A percentile compares a stretch with the other conserved stretches of the same genome.
Conservation (phyloP, 2,888 invertebrate genomes). For the Drymonia ruficornis region DNA sequence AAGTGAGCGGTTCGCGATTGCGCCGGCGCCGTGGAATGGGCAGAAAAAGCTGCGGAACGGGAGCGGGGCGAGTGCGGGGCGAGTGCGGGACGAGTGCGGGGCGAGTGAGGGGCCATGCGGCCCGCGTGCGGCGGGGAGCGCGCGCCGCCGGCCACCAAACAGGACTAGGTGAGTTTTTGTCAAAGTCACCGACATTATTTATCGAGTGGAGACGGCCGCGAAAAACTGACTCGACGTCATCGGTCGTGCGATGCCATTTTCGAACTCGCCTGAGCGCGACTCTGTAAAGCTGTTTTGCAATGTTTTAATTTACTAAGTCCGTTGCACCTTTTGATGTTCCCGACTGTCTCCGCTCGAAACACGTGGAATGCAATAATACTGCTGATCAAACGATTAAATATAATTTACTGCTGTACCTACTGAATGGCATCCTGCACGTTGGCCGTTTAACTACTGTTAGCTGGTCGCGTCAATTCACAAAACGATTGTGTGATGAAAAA, state of each 20-base stretch:
- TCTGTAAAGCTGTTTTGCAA: constrained; percentile 74
- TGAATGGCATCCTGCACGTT: constrained; percentile 36
- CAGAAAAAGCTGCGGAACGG: constrained; percentile 71
- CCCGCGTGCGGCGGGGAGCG: constrained; percentile 56
- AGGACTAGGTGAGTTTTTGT: constrained; percentile 84
- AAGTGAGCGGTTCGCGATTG: constrained; percentile 74
- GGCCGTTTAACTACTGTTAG: constrained; percentile 29
- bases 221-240: constrained; percentile 81
- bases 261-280: constrained; percentile 74
- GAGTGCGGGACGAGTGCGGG: constrained; percentile 33
- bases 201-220: constrained; percentile 84
- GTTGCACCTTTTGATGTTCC: constrained; percentile 66
- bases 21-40: constrained; percentile 77
- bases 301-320: constrained; percentile 77
- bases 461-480: constrained; percentile 19
- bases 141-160: constrained; percentile 80
- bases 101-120: constrained; percentile 40
- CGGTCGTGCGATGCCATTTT: constrained; percentile 77
- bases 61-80: constrained; percentile 47
- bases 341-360: constrained; percentile 66
- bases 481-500: constrained; percentile 33
- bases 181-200: constrained; percentile 84
- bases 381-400: constrained; percentile 33
- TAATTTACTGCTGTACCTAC: constrained; percentile 33
- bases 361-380: constrained; percentile 48